phyloP scores from a whole-genome alignment of 2,888 invertebrate species.

The Axea sp. region DNA sequence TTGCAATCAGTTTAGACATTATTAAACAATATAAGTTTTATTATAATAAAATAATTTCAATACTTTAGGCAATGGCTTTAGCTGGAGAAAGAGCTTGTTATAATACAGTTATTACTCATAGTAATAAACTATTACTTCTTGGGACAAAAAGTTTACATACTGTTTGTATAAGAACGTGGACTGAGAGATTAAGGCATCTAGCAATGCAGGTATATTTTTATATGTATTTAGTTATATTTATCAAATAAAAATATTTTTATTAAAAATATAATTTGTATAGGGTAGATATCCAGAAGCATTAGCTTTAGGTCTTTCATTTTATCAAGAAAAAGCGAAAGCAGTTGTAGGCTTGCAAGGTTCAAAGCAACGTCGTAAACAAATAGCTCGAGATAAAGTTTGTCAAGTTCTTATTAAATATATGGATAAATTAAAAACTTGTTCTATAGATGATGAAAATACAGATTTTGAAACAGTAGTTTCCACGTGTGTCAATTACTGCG shows the following conservation, averaged over 20 bases:
- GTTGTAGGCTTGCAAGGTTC: conserved; percentile 82
- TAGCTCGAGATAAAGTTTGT: conserved; percentile 78
- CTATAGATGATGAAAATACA: conserved; percentile 66
- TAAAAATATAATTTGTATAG: conserved; percentile 67
- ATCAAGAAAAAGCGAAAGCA: conserved; percentile 83
- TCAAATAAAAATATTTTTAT: not conserved
- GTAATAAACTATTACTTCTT: conserved; percentile 85
- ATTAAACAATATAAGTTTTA: too few relatives aligned
- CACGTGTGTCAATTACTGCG: conserved; percentile 76
- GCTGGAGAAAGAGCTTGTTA: conserved; percentile 89
- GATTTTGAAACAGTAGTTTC: conserved; percentile 68
- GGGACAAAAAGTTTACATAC: conserved; percentile 84
- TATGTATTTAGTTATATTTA: too few relatives aligned
- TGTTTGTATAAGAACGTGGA: conserved; percentile 82
- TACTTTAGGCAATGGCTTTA: conserved; percentile 84
- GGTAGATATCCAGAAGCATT: conserved; percentile 82
- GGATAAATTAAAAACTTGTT: conserved; percentile 72
- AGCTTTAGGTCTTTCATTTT: conserved; percentile 82
- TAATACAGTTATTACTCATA: conserved; percentile 85
- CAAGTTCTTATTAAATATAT: conserved; percentile 76
- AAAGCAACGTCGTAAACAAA: conserved; percentile 79
- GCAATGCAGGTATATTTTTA: conserved; percentile 80
- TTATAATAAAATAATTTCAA: too few relatives aligned
- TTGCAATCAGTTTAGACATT: too few relatives aligned
- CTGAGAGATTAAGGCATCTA: conserved; percentile 84